phyloP scores from a whole-genome alignment of 2,888 invertebrate genomes.

The Invenusta paracnida region DNA sequence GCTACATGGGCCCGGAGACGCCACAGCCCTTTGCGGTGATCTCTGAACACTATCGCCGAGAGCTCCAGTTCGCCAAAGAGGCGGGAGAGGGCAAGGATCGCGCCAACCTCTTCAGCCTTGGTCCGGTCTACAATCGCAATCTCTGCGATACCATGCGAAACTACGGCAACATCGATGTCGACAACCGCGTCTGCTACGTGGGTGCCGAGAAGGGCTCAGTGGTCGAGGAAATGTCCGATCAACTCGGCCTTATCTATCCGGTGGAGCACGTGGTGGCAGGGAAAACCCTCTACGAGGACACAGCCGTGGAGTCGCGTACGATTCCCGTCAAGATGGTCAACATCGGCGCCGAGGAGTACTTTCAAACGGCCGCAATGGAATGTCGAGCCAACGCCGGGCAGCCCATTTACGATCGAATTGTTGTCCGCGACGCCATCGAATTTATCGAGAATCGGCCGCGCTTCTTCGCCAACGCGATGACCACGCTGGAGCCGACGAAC shows the following conservation, averaged over 20 bases:
- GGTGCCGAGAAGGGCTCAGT: conserved; percentile 54
- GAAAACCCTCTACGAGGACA: conserved; percentile 54
- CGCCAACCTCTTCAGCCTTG: conserved; percentile 50
- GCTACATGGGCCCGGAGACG: conserved; percentile 54
- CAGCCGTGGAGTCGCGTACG: conserved; percentile 48
- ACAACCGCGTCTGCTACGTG: conserved; percentile 54
- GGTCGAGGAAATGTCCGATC: conserved; percentile 49
- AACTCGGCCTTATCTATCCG: conserved; percentile 55
- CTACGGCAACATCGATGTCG: conserved; percentile 54
- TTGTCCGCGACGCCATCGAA: conserved; percentile 53
- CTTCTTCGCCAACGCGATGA: conserved; percentile 51
- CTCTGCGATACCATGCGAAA: conserved; percentile 52
- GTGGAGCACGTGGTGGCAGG: conserved; percentile 54
- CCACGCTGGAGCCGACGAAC: conserved; percentile 48
- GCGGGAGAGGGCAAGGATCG: too few species aligned
- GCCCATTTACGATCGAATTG: conserved; percentile 51
- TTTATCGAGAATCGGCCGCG: conserved; percentile 51
- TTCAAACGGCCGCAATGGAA: conserved; percentile 46
- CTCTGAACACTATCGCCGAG: conserved; percentile 52
- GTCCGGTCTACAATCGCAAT: conserved; percentile 51
- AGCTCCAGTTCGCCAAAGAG: conserved; percentile 49
- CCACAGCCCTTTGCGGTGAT: conserved; percentile 55
- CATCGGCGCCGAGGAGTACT: conserved; percentile 56
- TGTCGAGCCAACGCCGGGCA: conserved; percentile 44
- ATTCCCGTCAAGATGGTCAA: conserved; percentile 52